Evolutionary conservation across 2,113 vertebrate species (phyloP), one percentile per base, ranked within the genome.

Genomic region (Tichodroma muraria): DNA sequence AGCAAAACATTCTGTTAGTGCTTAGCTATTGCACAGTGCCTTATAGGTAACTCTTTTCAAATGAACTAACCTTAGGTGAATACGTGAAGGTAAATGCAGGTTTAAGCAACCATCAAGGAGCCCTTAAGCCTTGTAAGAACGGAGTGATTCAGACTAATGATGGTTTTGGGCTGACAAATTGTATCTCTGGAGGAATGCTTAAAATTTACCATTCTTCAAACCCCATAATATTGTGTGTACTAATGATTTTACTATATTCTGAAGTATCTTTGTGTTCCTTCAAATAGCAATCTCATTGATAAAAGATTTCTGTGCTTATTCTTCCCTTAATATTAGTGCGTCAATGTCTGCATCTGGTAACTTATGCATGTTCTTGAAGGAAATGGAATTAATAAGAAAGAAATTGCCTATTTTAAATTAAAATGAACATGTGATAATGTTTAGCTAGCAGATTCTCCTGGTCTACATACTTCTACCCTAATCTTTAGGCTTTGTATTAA

Each of bases 401-500:
- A 97, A 97, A 96, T 89, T 73, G 88, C 85, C 85, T 97, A 96
- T 97, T 97, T 97, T 96, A 97, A 96, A 96, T 97, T 87, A 97
- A 97, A 94, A 92, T 71, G 84, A 81, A 94, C 85, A 68, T 37
- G 78, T 88, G 91, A 95, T 94, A 96, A 88, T 95, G 84, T 98
- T 96, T 96, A 96, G 93, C 95, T 92, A 91, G 93, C 88, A 95
- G 89, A 96, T 87, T 89, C 84, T 87, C 91, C 96, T 40, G 87
- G 89, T 96, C 95, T 97, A 85, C 80, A 56, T 95, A 95, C 80
- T 97, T 78, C 68, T 69, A 61, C 83, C 72, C 87, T 97, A 97
- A 98, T 97, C 97, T 97, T 97, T 85, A 80, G 75, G 75, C 73
- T 91, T 73, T 92, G 24, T 92, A 76, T 66, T 87, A 97, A 94